A percentile compares a stretch with the other conserved stretches of the same genome.
phyloP scores from a whole-genome alignment of 2,797 vertebrate species.

The Acanthopagrus latus region DNA sequence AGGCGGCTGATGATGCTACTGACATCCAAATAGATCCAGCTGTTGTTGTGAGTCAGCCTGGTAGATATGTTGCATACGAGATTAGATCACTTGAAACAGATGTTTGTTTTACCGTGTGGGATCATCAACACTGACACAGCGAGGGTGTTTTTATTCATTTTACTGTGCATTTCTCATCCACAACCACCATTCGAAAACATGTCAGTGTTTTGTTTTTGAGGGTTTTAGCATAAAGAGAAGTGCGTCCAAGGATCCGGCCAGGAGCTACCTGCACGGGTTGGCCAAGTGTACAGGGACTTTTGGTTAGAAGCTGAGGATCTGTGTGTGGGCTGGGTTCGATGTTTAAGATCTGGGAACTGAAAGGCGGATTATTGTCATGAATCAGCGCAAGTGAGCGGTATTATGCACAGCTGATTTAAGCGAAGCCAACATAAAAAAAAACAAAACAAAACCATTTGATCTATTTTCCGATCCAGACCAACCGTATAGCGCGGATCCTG shows the following conservation, averaged over 20 bases:
- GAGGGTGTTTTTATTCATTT: neutral
- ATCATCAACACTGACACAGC: neutral
- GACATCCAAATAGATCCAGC: neutral
- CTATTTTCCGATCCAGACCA: slow-evolving; percentile 80
- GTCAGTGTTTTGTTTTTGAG: neutral
- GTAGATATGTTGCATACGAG: neutral
- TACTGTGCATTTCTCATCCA: neutral
- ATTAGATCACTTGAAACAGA: slow-evolving; percentile 1
- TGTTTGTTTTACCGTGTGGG: neutral
- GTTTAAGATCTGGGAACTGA: slow-evolving; percentile 53
- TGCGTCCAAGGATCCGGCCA: slow-evolving; percentile 32
- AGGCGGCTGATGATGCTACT: neutral
- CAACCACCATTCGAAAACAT: slow-evolving; percentile 6
- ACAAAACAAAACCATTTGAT: slow-evolving; percentile 68
- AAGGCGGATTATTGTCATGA: slow-evolving; percentile 61
- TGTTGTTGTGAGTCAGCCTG: slow-evolving; percentile 1
- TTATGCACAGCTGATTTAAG: slow-evolving; percentile 38
- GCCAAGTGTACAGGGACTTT: slow-evolving; percentile 37
- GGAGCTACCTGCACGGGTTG: slow-evolving; percentile 32
- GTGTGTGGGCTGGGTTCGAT: slow-evolving; percentile 63
- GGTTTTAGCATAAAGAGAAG: neutral
- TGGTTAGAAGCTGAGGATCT: slow-evolving; percentile 33
- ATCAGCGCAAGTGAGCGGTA: slow-evolving; percentile 38
- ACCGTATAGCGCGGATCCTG: slow-evolving; percentile 97
- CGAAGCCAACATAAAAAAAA: slow-evolving; percentile 44